Conservation (phyloP, 2,797 vertebrate species). For the Gymnoscopelus microlampas region DNA sequence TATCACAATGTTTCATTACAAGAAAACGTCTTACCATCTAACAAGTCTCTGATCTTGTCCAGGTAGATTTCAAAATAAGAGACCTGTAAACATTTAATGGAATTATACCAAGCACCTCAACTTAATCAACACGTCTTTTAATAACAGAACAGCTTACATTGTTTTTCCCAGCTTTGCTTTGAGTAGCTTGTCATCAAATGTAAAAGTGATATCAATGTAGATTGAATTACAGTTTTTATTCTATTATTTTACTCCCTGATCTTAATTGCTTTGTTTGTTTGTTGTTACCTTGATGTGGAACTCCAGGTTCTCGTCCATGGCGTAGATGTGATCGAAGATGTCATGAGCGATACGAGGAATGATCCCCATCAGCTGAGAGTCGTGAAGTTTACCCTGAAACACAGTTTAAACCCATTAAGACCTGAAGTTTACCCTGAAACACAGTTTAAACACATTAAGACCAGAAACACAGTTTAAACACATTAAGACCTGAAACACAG, state of each 20-base stretch:
- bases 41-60: conserved; percentile 93
- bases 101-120: no score
- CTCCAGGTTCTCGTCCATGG: conserved; percentile 96
- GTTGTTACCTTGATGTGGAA: conserved; percentile 92
- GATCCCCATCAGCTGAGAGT: conserved; percentile 93
- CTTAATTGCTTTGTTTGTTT: conserved; percentile 3
- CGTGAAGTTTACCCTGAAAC: conserved; percentile 89
- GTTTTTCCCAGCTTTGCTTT: no score
- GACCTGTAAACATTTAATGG: conserved; percentile 77
- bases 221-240: background rate
- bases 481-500: no score
- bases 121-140: no score
- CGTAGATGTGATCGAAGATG: conserved; percentile 97
- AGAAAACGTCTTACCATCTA: conserved; percentile 83
- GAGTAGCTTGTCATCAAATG: background rate
- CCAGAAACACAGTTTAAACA: background rate
- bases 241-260: background rate
- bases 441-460: no score
- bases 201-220: background rate
- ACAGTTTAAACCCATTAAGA: no score
- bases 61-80: conserved; percentile 96
- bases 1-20: background rate
- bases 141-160: no score
- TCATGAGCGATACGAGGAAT: conserved; percentile 92
- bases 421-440: conserved; percentile 85